Evolutionary conservation across 35 echinoderm and acorn worm genomes (phyloP).

Genomic region (Nesometra sesokonis): DNA sequence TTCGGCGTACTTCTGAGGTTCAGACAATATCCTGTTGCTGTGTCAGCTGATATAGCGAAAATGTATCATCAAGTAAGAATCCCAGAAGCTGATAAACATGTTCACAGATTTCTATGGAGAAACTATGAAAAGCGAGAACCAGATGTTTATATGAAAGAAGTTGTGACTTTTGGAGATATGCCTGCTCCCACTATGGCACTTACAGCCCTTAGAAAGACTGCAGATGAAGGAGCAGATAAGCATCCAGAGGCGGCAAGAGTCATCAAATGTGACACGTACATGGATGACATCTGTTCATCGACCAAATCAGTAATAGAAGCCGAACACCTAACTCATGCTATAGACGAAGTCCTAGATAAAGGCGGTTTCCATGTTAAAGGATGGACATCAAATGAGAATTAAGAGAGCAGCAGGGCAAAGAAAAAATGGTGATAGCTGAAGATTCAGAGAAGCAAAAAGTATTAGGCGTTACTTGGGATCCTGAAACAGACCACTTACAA

Average conservation of each 20-base stretch:
- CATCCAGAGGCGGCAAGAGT: conserved; percentile 23
- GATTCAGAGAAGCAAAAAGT: not conserved
- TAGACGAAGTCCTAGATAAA: conserved; percentile 20
- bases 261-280: conserved; percentile 30
- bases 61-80: conserved; percentile 30
- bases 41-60: not conserved
- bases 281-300: conserved; percentile 53
- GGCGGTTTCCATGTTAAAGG: conserved; percentile 33
- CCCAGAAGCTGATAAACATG: conserved; percentile 17
- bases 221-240: conserved; percentile 14
- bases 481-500: not conserved
- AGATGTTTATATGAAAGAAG: conserved; percentile 18
- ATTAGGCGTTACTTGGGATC: not conserved
- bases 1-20: conserved; percentile 19
- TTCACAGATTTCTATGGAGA: conserved; percentile 25
- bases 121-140: conserved; percentile 9
- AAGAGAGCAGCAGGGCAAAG: not conserved
- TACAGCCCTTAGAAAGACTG: conserved; percentile 36
- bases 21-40: not conserved
- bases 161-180: conserved; percentile 30
- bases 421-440: not conserved
- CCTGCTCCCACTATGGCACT: conserved; percentile 20
- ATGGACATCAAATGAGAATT: conserved; percentile 15
- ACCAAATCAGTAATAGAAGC: conserved; percentile 25
- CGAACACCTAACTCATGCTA: conserved; percentile 12